Percentiles rank a stretch among this genome's conserved stretches.
Conservation (phyloP, 2,797 vertebrate species). For the Falco columbarius region DNA sequence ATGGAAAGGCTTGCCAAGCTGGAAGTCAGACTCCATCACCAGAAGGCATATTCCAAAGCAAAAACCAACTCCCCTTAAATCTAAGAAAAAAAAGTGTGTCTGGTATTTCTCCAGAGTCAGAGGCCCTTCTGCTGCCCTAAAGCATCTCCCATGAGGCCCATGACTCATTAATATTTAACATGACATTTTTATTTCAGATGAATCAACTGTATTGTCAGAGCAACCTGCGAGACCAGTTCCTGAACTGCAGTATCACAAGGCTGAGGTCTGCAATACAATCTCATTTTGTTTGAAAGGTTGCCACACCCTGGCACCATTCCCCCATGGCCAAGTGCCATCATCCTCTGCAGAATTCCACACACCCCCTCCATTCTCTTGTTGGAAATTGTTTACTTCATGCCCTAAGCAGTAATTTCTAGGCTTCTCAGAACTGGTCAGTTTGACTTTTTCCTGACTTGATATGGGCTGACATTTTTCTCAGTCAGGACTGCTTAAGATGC, state of each 20-base stretch:
- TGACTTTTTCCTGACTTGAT: background rate
- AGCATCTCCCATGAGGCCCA: background rate
- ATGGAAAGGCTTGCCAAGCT: background rate
- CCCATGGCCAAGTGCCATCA: background rate
- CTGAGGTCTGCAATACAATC: conserved; percentile 49
- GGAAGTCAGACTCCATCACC: background rate
- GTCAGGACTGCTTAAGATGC: background rate
- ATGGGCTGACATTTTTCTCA: background rate
- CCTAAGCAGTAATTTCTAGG: background rate
- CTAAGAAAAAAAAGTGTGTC: background rate
- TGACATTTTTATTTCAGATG: conserved; percentile 29
- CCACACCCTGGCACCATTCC: background rate
- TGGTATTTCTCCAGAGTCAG: background rate
- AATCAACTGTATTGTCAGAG: conserved; percentile 48
- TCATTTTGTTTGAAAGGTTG: background rate
- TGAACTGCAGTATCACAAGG: conserved; percentile 38
- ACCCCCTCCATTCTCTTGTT: background rate
- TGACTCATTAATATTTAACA: background rate
- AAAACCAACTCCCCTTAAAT: background rate
- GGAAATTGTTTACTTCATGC: background rate
- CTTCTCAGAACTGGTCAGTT: background rate
- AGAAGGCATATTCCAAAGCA: background rate
- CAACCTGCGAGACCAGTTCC: conserved; percentile 44
- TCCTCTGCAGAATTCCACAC: background rate
- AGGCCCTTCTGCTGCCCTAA: background rate